Percentiles rank a stretch among this genome's conserved stretches.
These are phyloP conservation scores for Tetragnatha versicolor DNA, from an alignment of 1,140 invertebrate species.

Conservation along the genomic window DNA sequence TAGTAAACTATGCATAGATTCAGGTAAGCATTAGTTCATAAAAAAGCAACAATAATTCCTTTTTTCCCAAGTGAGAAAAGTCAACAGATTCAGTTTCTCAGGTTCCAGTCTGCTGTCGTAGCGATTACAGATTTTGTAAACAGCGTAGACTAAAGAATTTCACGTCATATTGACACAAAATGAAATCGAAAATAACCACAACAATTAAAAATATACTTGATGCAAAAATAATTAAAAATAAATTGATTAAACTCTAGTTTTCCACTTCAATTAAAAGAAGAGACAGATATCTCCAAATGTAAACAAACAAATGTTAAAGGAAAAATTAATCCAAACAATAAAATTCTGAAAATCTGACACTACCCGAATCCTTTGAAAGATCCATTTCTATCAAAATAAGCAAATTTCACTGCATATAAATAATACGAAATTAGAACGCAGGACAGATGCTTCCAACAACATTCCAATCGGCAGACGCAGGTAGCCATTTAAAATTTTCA, in stretches of 20 bases:
- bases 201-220: not conserved
- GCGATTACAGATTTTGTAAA: not conserved
- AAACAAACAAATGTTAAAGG: conserved; percentile 31
- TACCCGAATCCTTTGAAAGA: conserved; percentile 35
- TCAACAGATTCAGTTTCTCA: not conserved
- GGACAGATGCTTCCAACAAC: conserved; percentile 24
- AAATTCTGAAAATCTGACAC: not conserved
- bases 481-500: conserved; percentile 52
- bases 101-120: not conserved
- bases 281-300: conserved; percentile 20
- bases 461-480: conserved; percentile 33
- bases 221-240: too few relatives aligned
- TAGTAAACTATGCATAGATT: conserved; percentile 24
- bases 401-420: not conserved
- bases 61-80: too few relatives aligned
- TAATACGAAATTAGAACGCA: conserved; percentile 1
- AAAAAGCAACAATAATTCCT: too few relatives aligned
- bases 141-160: not conserved
- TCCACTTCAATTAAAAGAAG: too few relatives aligned
- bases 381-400: not conserved
- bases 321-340: not conserved
- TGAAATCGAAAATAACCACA: not conserved
- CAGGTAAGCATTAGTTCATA: not conserved
- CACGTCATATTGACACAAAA: not conserved
- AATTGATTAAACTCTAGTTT: conserved; percentile 1